Evolutionary conservation across 1,140 invertebrate species (phyloP).

Genomic region (Ceratoteleas bidentatus): DNA sequence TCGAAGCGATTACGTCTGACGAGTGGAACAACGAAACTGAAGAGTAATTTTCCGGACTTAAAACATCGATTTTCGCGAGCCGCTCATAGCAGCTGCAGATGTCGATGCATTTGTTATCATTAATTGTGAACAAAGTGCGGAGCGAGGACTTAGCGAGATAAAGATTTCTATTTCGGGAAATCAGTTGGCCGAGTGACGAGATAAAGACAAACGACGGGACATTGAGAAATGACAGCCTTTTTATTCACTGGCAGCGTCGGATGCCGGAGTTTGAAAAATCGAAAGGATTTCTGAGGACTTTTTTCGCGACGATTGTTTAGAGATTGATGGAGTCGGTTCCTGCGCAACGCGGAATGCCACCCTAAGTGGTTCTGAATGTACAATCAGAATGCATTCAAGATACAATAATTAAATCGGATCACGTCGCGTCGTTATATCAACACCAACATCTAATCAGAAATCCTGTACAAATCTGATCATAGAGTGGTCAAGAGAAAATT

Average conservation of each 20-base stretch:
- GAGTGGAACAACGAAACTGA: slow-evolving; percentile 3
- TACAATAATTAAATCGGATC: not conserved
- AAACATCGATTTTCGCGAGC: slow-evolving; percentile 1
- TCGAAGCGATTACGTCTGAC: not conserved
- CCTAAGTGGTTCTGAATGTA: not conserved
- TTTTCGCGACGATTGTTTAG: too few species aligned
- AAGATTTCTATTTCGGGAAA: not conserved
- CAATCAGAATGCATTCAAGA: not conserved
- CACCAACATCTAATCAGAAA: not conserved
- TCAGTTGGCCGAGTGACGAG: not conserved
- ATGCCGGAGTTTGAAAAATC: too few species aligned
- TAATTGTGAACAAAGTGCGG: not conserved
- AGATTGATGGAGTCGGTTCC: too few species aligned
- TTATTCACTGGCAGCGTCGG: too few species aligned
- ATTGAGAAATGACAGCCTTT: too few species aligned
- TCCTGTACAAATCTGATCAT: not conserved
- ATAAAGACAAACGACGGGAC: not conserved
- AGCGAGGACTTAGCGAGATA: not conserved
- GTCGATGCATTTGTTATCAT: slow-evolving; percentile 2
- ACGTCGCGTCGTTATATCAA: not conserved
- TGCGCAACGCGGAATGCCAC: too few species aligned
- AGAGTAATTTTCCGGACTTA: slow-evolving; percentile 13
- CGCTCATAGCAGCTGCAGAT: not conserved
- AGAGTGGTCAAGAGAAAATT: not conserved
- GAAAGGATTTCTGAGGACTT: too few species aligned